Evolutionary conservation across 2,113 vertebrate species (phyloP), one percentile per base, ranked within the genome.

Genomic region (Xiphophorus maculatus): DNA sequence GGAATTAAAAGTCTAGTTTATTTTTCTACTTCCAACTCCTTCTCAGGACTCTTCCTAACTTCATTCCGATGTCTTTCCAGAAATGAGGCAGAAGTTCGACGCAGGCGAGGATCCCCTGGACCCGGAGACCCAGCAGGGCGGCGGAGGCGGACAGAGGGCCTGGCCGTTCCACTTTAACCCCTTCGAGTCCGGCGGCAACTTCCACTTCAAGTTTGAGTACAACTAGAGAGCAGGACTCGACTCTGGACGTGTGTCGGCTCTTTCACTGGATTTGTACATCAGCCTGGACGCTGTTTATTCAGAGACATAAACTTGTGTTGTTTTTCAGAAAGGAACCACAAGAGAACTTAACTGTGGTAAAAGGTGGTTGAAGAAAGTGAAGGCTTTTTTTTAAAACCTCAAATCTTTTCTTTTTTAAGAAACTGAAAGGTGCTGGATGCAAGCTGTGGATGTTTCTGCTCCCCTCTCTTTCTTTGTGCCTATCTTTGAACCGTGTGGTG

Each of bases 1-100:
- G 15, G 0, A 13, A 13, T 17, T 15, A 5, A 17, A 48, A 48
- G 44, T 48, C 44, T 19, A 19, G 44, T 48, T 17, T 7, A 17
- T 48, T 19, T 48, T 48, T 48, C 44, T 13, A n/a, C 1, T 37
- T 32, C 27, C 44, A 25, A 48, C 17, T 48, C 14, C 44, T 48
- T 17, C 44, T 17, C 15, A 13, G 7, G 6, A 54, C 6, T 54
- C 48, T 54, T 54, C 22, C 51, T 58, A 35, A 14, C 5, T 28
- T 11, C 63, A 14, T 67, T 30, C 29, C 17, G 28, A 25, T 6
- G 1, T 67, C 27, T 48, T 67, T 67, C 6, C 86, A 96, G 95
- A 96, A 86, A 95, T 95, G 95, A 92, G 96, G 51, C 94, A 96
- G 91, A 96, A 96, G 85, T 95, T 96, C 4, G 96, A 96, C n/a